phyloP scores from a whole-genome alignment of 1,140 invertebrate genomes.

The Diabrotica virgifera region DNA sequence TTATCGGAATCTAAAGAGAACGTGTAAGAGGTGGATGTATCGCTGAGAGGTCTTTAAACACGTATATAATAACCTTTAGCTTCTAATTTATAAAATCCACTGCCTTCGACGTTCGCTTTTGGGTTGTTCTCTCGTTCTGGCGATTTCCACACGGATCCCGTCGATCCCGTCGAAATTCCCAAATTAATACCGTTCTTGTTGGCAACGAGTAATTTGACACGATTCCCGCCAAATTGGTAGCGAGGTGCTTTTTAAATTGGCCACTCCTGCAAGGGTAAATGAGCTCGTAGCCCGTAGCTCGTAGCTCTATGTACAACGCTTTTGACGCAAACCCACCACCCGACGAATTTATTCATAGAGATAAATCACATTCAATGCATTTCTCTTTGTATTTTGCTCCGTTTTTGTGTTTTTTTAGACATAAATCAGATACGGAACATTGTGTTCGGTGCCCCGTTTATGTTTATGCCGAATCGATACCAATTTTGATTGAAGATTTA shows the following conservation, averaged over 20 bases:
- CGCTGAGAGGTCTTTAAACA: background rate
- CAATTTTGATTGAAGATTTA: slow-evolving; percentile 20
- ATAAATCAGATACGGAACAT: slow-evolving; percentile 21
- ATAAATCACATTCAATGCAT: slow-evolving; percentile 19
- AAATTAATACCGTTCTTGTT: slow-evolving; percentile 2
- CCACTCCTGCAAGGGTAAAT: slow-evolving; percentile 1
- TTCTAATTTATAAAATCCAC: slow-evolving; percentile 1
- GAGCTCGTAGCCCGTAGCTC: background rate
- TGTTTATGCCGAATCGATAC: slow-evolving; percentile 18
- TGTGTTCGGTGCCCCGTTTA: slow-evolving; percentile 18
- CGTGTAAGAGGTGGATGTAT: background rate
- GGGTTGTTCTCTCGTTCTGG: background rate
- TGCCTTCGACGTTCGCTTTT: background rate
- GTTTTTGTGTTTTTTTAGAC: slow-evolving; percentile 16
- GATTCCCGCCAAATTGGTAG: background rate
- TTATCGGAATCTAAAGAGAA: background rate
- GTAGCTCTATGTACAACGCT: slow-evolving; percentile 8
- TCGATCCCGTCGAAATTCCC: background rate
- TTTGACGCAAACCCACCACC: background rate
- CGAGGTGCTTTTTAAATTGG: slow-evolving; percentile 2
- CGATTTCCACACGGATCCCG: background rate
- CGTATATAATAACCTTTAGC: background rate
- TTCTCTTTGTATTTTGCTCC: slow-evolving; percentile 16
- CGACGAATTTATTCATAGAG: slow-evolving; percentile 16
- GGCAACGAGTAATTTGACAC: background rate